Percentiles rank a stretch among this genome's conserved stretches.
These are phyloP conservation scores for Pseudomyrmex cubaensis DNA, from an alignment of 1,140 invertebrate genomes.

Conservation along the genomic window DNA sequence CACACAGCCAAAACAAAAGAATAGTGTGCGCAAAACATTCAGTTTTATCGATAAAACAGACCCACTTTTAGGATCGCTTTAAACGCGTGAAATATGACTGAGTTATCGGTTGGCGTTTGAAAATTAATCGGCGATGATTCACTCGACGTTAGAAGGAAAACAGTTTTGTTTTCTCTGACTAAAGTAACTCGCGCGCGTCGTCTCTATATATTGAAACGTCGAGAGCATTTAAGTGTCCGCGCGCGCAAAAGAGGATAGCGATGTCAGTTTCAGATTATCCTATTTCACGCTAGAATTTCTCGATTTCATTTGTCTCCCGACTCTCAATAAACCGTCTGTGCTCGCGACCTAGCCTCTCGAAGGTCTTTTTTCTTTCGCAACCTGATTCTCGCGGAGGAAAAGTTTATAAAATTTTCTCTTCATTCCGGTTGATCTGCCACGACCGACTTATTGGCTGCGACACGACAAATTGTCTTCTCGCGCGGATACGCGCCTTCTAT, in stretches of 20 bases:
- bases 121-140: constrained; percentile 33
- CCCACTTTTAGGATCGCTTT: no score
- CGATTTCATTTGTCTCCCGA: constrained; percentile 64
- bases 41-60: no score
- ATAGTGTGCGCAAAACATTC: no score
- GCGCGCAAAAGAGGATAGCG: not conserved
- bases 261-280: constrained; percentile 64
- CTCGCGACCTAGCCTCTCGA: not conserved
- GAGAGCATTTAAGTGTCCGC: constrained; percentile 30
- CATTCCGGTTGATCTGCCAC: constrained; percentile 54
- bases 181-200: not conserved
- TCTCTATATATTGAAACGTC: not conserved
- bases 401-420: constrained; percentile 69
- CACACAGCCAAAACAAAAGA: no score
- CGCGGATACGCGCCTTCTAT: not conserved
- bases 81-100: not conserved
- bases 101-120: constrained; percentile 13
- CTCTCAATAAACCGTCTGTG: constrained; percentile 48
- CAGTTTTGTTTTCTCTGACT: not conserved
- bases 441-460: constrained; percentile 27
- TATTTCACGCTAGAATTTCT: constrained; percentile 49
- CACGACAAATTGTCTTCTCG: constrained; percentile 61
- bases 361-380: constrained; percentile 30
- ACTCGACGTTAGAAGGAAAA: not conserved
- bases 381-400: not conserved